Evolutionary conservation across 2,888 invertebrate genomes (phyloP).

Genomic region (Creontiades dilutus): DNA sequence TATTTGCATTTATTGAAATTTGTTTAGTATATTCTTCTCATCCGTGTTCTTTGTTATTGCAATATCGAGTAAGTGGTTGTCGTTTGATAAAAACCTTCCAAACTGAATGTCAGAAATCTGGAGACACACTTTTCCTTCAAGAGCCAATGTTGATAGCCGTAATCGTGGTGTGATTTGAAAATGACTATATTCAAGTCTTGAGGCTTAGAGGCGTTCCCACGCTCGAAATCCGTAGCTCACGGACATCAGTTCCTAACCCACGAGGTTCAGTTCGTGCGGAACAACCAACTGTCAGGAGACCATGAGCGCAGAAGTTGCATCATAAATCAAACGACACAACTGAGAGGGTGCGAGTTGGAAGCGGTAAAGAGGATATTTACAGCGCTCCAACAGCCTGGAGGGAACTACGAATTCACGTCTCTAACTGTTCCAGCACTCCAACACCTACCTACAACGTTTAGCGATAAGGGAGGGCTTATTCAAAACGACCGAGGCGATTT

Average conservation of each 20-base stretch:
- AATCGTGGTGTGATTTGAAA: no score
- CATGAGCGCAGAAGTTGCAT: conserved; percentile 29
- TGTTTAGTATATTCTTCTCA: no score
- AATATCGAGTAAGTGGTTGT: no score
- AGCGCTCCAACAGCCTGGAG: conserved; percentile 16
- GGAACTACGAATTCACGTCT: conserved; percentile 5
- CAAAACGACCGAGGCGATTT: not conserved
- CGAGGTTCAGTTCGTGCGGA: conserved; percentile 19
- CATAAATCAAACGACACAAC: conserved; percentile 38
- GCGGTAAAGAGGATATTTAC: conserved; percentile 35
- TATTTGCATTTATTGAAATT: no score
- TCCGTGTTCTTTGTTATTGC: no score
- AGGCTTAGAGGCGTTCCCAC: no score
- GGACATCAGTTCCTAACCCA: not conserved
- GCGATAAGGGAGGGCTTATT: not conserved
- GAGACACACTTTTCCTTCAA: no score
- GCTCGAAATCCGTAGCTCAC: not conserved
- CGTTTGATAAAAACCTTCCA: no score
- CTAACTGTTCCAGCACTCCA: not conserved
- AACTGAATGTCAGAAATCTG: no score
- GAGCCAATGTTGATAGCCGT: no score
- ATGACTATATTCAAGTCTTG: no score
- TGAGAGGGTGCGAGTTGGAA: not conserved
- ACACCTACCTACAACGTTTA: not conserved
- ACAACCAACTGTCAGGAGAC: conserved; percentile 46